Evolutionary conservation across 2,113 vertebrate genomes (phyloP), one percentile per base, ranked within the genome.

Genomic region (Cairina moschata): DNA sequence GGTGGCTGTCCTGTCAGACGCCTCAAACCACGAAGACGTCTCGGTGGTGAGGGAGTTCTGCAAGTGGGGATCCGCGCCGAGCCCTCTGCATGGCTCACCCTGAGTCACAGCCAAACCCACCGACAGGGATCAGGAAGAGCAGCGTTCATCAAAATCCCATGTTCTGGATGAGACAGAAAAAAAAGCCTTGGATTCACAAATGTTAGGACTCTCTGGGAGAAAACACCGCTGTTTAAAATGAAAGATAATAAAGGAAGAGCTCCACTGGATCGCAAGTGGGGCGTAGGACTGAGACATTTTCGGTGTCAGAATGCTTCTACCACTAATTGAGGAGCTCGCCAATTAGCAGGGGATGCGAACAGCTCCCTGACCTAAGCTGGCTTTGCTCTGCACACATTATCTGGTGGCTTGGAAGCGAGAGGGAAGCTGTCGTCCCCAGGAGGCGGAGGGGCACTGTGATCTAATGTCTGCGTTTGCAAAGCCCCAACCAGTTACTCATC

Each of bases 381-480:
- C 16, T 95, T 88, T 82, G 88, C 48, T 90, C n/a, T 75, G 50
- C 65, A 88, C 56, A 75, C 34, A 44, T 91, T 94, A 69, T 93
- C 86, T 81, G 83, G 36, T 88, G 73, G 69, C 55, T 83, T 90
- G 60, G 73, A 94, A 93, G 83, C 26, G 56, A 91, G 85, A 93
- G 60, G 66, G 32, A 94, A 73, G 77, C 17, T 60, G 42, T 63
- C 78, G 23, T 89, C 56, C 65, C 86, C 52, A 86, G 66, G 66
- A 94, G 83, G 38, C 85, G 86, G 73, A 81, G 72, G 90, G 80
- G 86, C 86, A 86, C 90, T 62, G 83, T 97, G 95, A 96, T 93
- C 88, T 94, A 96, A 97, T 76, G 92, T 96, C 93, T 96, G 90
- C 48, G 62, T 90, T 90, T 91, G 73, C 76, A 93, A 93, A 91